Base-by-base conservation (phyloP, 2,113 vertebrate species). In the Garra rufa region DNA sequence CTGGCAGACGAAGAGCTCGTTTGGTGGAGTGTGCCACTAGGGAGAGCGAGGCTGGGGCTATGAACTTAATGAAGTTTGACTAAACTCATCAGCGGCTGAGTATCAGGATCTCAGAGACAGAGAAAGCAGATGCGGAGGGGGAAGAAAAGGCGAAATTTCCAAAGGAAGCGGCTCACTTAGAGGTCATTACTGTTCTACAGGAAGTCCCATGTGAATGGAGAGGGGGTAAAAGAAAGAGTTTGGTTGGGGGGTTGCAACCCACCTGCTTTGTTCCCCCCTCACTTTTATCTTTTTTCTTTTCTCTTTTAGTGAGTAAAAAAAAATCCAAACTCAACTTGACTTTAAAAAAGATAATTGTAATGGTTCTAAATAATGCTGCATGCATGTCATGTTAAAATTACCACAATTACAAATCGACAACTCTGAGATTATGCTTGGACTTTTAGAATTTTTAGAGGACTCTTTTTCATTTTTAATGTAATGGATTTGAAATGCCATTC, bases 51-150 rank as follows among this genome's bases (percentile, higher is more conserved):
- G 85, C 88, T 82, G 79, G 78, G 74, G 82, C 88, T 81, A 71
- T 85, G 85, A 87, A 89, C 86, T 86, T 90, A 89, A 91, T 87
- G 83, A 91, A 89, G 87, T 91, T 89, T 88, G 90, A 89, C 90
- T 88, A 86, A 89, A 88, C 88, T 89, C 90, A 88, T 92, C 86
- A 87, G 87, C 76, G 57, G 77, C 83, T 75, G 69, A 87, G 86
- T 84, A 88, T 74, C 67, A 59, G 65, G 85, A 81, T 86, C 82
- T 67, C 59, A 1, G 74, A 78, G 63, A 88, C 75, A 80, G 52
- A 65, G 73, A 88, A 87, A 90, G 83, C 90, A 90, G 89, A 92
- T 89, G 89, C 82, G 75, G 82, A 79, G 50, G 69, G 76, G 34
- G 41, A 26, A 6, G 2, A 52, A 76, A 78, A 55, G 50, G 55